These are phyloP conservation scores for Calidris pugnax DNA, from an alignment of 2,113 vertebrate genomes.

Conservation along the genomic window DNA sequence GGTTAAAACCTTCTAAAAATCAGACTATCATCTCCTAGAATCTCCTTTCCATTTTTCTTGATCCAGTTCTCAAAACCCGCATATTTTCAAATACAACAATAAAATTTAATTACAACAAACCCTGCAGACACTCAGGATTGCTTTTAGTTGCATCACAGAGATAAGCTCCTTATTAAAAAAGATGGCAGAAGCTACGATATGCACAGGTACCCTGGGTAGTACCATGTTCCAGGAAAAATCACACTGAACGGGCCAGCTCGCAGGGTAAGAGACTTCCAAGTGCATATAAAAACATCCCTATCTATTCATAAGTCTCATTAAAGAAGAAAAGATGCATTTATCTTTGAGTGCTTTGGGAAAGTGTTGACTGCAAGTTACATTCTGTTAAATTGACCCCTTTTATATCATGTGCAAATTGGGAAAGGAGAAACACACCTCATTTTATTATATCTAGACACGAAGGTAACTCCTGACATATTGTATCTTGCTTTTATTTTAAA, in stretches of 20 bases:
- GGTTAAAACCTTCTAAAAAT: constrained; percentile 33
- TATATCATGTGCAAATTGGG: not conserved
- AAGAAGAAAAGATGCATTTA: not conserved
- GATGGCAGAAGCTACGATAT: constrained; percentile 11
- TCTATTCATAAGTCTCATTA: not conserved
- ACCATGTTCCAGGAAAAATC: constrained; percentile 14
- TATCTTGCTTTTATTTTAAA: not conserved
- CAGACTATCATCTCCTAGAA: not conserved
- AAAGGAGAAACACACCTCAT: not conserved
- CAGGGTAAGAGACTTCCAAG: not conserved
- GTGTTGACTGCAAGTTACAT: not conserved
- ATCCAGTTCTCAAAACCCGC: constrained; percentile 12
- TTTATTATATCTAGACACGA: not conserved
- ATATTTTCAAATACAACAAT: constrained; percentile 53
- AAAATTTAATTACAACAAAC: constrained; percentile 61
- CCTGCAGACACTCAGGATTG: constrained; percentile 36
- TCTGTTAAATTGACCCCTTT: not conserved
- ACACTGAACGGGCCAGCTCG: not conserved
- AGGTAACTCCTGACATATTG: not conserved
- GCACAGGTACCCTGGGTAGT: not conserved
- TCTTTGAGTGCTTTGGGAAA: not conserved
- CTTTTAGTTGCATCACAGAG: constrained; percentile 52
- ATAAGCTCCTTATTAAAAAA: constrained; percentile 62
- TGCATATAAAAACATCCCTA: not conserved
- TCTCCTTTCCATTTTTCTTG: constrained; percentile 18